Percentiles rank a stretch among this genome's conserved stretches.
phyloP scores from a whole-genome alignment of 2,888 invertebrate genomes.

The Lasioglossum figueresi region DNA sequence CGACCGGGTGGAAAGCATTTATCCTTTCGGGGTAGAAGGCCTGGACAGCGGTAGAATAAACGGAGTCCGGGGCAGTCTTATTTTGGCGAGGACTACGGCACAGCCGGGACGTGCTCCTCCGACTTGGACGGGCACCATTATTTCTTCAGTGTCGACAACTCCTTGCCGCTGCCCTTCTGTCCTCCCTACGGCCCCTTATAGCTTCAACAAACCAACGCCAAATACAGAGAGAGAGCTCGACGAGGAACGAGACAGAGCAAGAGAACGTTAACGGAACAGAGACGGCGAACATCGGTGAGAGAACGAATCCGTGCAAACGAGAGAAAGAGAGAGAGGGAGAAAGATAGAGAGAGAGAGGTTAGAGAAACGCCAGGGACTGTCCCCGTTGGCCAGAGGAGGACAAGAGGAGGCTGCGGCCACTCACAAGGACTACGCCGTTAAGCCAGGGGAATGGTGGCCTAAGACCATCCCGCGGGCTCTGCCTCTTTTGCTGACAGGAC shows the following conservation, averaged over 20 bases:
- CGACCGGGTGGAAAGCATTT: conserved; percentile 70
- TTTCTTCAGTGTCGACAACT: conserved; percentile 79
- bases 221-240: conserved; percentile 72
- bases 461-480: conserved; percentile 69
- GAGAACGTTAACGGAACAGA: not conserved
- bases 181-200: conserved; percentile 68
- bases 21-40: conserved; percentile 73
- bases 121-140: conserved; percentile 75
- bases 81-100: conserved; percentile 76
- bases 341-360: no score
- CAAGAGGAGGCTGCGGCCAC: conserved; percentile 34
- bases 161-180: conserved; percentile 73
- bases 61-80: conserved; percentile 76
- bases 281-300: not conserved
- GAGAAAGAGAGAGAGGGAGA: not conserved
- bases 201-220: conserved; percentile 74
- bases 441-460: conserved; percentile 62
- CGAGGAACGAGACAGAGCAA: not conserved
- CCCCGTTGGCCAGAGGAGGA: conserved; percentile 49
- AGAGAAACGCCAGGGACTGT: conserved; percentile 40
- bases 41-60: conserved; percentile 75
- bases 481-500: conserved; percentile 72
- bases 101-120: conserved; percentile 59
- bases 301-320: not conserved
- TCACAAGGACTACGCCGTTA: conserved; percentile 66